Percentiles rank a stretch among this genome's conserved stretches.
Evolutionary conservation across 2,113 vertebrate genomes (phyloP).

Genomic region (Atrichornis clamosus): DNA sequence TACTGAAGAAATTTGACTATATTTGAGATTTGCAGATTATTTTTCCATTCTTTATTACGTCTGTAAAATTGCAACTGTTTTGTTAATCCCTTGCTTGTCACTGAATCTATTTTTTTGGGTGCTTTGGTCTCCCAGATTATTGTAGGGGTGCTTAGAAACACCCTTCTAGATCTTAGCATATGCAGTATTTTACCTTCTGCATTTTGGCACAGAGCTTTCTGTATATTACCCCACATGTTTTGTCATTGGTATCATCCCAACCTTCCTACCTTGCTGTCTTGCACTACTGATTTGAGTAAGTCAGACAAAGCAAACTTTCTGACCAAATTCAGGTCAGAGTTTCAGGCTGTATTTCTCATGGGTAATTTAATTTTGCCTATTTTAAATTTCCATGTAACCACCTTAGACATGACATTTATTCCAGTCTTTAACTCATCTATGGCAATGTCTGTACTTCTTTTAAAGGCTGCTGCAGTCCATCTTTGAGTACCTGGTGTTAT

Average conservation of each 20-base stretch:
- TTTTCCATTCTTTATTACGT: background rate
- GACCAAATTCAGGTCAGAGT: slow-evolving; percentile 14
- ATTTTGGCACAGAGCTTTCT: background rate
- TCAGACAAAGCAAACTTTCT: slow-evolving; percentile 11
- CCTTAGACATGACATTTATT: background rate
- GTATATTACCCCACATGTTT: background rate
- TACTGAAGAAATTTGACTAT: background rate
- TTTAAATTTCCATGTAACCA: background rate
- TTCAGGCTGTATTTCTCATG: slow-evolving; percentile 8
- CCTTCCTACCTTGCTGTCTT: background rate
- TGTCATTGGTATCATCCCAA: background rate
- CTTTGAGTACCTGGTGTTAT: background rate
- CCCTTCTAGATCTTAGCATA: background rate
- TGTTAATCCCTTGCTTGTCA: background rate
- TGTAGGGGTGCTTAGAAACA: background rate
- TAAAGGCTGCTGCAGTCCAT: background rate
- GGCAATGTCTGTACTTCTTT: background rate
- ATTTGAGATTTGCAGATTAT: background rate
- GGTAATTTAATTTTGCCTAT: slow-evolving; percentile 19
- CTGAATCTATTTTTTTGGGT: background rate
- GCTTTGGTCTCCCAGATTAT: background rate
- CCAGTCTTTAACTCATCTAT: background rate
- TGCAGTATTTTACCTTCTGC: background rate
- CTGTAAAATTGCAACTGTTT: background rate
- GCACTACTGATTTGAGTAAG: background rate